phyloP scores from a whole-genome alignment of 2,797 vertebrate genomes.

The Urosaurus nigricauda region DNA sequence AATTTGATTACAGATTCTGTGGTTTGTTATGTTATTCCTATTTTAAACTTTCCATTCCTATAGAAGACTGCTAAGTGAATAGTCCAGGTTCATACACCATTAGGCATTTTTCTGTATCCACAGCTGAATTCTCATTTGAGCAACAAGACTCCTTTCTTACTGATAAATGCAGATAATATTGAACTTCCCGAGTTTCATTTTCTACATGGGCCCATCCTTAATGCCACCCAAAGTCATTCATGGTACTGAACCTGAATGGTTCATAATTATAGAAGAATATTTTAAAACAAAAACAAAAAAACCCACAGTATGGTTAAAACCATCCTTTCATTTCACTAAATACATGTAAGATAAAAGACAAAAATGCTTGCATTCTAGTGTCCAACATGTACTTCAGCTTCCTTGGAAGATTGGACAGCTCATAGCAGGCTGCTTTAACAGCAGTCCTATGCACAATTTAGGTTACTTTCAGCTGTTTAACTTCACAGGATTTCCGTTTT shows the following conservation, averaged over 20 bases:
- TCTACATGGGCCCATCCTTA: background rate
- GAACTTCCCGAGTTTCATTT: background rate
- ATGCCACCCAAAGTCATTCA: background rate
- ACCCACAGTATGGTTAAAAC: too few relatives aligned
- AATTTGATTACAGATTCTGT: background rate
- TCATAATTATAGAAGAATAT: background rate
- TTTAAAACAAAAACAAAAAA: too few relatives aligned
- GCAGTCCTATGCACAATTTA: too few relatives aligned
- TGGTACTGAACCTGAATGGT: background rate
- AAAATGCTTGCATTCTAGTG: too few relatives aligned
- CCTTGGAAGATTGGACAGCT: too few relatives aligned
- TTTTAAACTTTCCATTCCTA: background rate
- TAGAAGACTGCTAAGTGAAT: background rate
- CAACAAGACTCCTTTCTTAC: background rate
- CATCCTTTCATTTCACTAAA: too few relatives aligned
- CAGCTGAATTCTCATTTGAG: background rate
- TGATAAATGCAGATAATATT: background rate
- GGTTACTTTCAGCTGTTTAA: background rate
- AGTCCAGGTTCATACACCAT: accelerated
- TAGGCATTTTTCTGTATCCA: background rate
- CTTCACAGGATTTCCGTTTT: background rate
- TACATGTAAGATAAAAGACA: too few relatives aligned
- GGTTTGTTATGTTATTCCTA: too few relatives aligned
- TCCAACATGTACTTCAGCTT: too few relatives aligned
- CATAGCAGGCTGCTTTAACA: background rate